phyloP scores from a whole-genome alignment of 64 coral and sea anemone genomes.

The Montipora capricornis region DNA sequence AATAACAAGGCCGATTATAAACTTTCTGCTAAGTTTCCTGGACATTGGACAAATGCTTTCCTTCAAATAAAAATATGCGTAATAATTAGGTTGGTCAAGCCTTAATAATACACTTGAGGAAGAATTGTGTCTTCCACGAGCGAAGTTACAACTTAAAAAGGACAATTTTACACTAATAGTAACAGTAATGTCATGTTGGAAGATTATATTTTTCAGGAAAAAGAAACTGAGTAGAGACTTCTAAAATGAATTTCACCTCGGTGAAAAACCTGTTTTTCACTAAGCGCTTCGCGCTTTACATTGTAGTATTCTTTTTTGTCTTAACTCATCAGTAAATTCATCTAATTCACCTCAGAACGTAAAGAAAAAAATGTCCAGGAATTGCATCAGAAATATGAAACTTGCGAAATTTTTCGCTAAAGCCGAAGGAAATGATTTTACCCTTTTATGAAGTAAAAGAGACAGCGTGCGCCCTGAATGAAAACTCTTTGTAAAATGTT shows the following conservation, averaged over 20 bases:
- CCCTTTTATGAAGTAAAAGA: neutral
- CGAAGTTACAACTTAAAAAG: constrained; percentile 8
- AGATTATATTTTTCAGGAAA: constrained; percentile 16
- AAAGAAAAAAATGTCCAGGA: constrained; percentile 19
- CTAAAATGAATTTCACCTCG: no score
- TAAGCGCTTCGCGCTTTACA: constrained; percentile 15
- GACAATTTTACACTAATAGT: neutral
- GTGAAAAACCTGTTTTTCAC: neutral
- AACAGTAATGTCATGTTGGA: constrained; percentile 19
- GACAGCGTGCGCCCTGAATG: neutral
- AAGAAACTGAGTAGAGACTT: neutral
- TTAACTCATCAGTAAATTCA: constrained; percentile 22
- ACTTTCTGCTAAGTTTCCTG: no score
- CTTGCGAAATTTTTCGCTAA: neutral
- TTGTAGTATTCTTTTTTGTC: neutral
- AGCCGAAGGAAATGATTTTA: neutral
- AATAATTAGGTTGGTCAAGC: no score
- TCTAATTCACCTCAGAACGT: neutral
- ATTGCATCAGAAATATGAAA: neutral
- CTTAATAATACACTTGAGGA: neutral
- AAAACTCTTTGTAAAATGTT: neutral
- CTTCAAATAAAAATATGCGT: no score
- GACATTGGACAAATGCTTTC: no score
- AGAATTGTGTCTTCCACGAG: constrained; percentile 18
- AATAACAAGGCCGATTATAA: no score